Base-by-base conservation (phyloP, 2,888 invertebrate genomes). In the Halictus ligatus region DNA sequence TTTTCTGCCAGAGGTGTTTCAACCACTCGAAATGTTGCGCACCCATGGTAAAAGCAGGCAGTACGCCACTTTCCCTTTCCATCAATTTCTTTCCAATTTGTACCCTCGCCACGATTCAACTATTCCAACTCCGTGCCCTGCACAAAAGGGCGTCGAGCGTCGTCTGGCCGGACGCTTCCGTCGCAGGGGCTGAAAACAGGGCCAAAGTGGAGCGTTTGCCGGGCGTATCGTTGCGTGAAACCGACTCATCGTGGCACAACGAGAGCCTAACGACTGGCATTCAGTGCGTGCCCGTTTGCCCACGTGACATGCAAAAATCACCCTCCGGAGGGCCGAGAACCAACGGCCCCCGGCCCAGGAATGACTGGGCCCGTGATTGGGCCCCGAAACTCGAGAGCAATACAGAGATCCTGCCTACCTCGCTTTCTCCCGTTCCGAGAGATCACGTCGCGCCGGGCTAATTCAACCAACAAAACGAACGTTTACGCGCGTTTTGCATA, bases 271-370 rank as follows among this genome's bases (percentile, higher is more conserved):
- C 94, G 94, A 94, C 91, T 89, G 87, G 92, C 89, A 93, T 94
- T 94, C 92, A 94, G 87, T 90, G 84, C 88, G 91, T 89, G 93
- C 93, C 93, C 93, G 94, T 94, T 94, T 94, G 94, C 91, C 92
- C 94, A 94, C 94, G 94, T 94, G 94, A 94, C 93, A 94, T 93
- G 94, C 94, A 94, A 94, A 94, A 94, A 92, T 94, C 92, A 93
- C 94, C 94, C 94, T 93, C 80, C 71, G 72, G 82, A 76, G 25
- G 81, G 46, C 74, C 74, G 43, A 35, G 82, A 81, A 86, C 84
- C 75, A 80, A 75, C 58, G 76, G 85, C 83, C 87, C 75, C 18
- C 60, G 77, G 64, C 58, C 48, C 77, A 81, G 87, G 90, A 88
- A 91, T 92, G 93, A 92, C 92, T 89, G 86, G 91, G 79, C 81